Percentiles rank a stretch among this genome's conserved stretches.
Evolutionary conservation across 2,113 vertebrate genomes (phyloP).

Genomic region (Ranitomeya imitator): DNA sequence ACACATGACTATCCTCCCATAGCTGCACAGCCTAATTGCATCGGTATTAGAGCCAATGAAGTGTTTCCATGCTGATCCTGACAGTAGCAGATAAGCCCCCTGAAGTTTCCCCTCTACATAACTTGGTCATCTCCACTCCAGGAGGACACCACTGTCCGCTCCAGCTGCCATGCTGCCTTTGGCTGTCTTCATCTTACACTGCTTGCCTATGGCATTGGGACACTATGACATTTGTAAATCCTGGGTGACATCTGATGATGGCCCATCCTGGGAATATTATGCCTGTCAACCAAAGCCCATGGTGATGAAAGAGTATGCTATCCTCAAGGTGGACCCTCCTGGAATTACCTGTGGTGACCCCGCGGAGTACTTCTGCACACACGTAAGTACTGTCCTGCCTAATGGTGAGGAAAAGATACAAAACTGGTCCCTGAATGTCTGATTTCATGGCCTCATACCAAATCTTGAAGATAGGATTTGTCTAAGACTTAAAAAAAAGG

Average conservation of each 20-base stretch:
- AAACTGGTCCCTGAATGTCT: neutral
- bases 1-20: conserved; percentile 9
- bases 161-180: conserved; percentile 82
- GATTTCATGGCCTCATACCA: neutral
- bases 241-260: conserved; percentile 94
- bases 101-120: conserved; percentile 71
- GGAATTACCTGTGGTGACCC: conserved; percentile 95
- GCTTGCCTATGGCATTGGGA: conserved; percentile 79
- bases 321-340: conserved; percentile 87
- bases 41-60: conserved; percentile 59
- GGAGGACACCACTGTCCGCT: conserved; percentile 60
- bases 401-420: neutral
- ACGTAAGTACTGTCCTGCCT: conserved; percentile 79
- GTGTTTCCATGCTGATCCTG: conserved; percentile 80
- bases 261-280: conserved; percentile 94
- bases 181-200: conserved; percentile 79
- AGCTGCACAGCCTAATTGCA: conserved; percentile 49
- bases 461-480: too few species aligned
- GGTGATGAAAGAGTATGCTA: conserved; percentile 90
- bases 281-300: conserved; percentile 91
- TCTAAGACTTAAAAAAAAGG: neutral
- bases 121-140: conserved; percentile 60
- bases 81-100: conserved; percentile 71
- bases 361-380: conserved; percentile 93
- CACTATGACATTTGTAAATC: conserved; percentile 98